Conservation (phyloP, 2,797 vertebrate species). For the Bradypodion ventrale region DNA sequence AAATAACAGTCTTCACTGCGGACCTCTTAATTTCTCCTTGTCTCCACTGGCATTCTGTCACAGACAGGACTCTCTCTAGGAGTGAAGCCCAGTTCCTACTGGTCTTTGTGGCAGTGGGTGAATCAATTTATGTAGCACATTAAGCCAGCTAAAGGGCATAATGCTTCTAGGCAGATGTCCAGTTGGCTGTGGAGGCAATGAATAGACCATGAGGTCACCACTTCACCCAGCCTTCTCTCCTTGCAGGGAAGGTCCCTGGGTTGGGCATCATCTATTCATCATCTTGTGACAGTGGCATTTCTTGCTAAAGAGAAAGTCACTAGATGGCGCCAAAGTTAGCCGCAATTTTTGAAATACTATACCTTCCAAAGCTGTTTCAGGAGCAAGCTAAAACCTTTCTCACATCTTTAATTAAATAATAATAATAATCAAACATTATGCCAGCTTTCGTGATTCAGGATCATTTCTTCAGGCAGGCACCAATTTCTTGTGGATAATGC, state of each 20-base stretch:
- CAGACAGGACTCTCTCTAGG: not conserved
- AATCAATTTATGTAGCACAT: too few relatives aligned
- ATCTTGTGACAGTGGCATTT: not conserved
- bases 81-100: not conserved
- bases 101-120: not conserved
- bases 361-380: too few relatives aligned
- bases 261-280: not conserved
- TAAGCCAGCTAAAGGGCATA: not conserved
- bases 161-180: not conserved
- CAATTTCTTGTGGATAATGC: too few relatives aligned
- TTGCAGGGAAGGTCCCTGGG: not conserved
- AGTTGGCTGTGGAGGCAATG: not conserved
- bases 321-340: slow-evolving; percentile 67
- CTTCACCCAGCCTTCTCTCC: not conserved
- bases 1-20: not conserved
- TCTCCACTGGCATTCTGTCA: not conserved
- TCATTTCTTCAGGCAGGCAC: too few relatives aligned
- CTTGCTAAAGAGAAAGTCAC: slow-evolving; percentile 26
- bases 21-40: not conserved
- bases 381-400: too few relatives aligned
- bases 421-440: too few relatives aligned
- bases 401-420: too few relatives aligned
- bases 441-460: too few relatives aligned
- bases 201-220: not conserved
- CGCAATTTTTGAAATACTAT: slow-evolving; percentile 35